Conservation (phyloP, 2,113 vertebrate genomes). For the Notarius quadriscutis region DNA sequence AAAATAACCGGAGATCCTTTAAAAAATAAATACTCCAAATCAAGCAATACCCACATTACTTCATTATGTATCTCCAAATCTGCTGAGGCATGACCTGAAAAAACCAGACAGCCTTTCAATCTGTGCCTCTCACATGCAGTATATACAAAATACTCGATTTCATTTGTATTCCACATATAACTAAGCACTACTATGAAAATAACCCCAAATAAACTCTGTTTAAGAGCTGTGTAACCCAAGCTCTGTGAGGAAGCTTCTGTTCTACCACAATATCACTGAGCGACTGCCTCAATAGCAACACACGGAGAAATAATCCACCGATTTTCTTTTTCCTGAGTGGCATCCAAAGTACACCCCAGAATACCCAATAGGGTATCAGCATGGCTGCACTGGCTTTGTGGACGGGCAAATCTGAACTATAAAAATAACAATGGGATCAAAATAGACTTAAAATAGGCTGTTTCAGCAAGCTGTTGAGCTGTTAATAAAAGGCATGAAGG, state of each 20-base stretch:
- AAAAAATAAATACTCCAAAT: neutral
- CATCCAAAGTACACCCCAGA: constrained; percentile 70
- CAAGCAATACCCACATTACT: neutral
- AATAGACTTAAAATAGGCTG: constrained; percentile 20
- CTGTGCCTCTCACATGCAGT: neutral
- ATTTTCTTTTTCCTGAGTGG: constrained; percentile 72
- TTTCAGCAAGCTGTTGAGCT: neutral
- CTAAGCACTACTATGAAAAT: constrained; percentile 39
- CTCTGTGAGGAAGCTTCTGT: constrained; percentile 68
- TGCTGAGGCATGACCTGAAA: constrained; percentile 47
- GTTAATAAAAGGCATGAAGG: constrained; percentile 5
- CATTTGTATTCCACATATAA: constrained; percentile 29
- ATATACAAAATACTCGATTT: constrained; percentile 38
- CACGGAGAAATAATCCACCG: constrained; percentile 59
- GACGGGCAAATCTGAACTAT: neutral
- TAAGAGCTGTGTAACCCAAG: constrained; percentile 63
- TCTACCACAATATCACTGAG: constrained; percentile 63
- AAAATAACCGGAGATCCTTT: neutral
- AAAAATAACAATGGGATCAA: constrained; percentile 51
- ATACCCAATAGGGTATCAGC: constrained; percentile 59
- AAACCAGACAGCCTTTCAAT: constrained; percentile 41
- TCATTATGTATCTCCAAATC: neutral
- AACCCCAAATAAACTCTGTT: constrained; percentile 66
- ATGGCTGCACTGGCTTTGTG: constrained; percentile 14
- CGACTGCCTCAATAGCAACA: neutral